phyloP scores from a whole-genome alignment of 2,113 vertebrate genomes.

The Prunella himalayana region DNA sequence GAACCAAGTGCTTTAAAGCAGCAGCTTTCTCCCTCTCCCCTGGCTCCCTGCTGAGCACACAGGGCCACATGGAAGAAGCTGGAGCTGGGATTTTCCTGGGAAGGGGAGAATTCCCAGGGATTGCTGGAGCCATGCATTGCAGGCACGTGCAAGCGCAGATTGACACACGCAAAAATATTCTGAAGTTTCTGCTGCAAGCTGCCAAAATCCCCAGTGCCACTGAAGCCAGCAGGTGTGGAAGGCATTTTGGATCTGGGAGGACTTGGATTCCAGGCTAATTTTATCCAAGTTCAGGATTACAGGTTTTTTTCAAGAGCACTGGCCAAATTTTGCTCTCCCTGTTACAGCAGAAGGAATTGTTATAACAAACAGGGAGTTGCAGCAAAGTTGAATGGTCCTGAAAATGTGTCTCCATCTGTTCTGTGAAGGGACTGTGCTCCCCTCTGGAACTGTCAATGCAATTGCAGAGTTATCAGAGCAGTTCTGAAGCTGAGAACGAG shows the following conservation, averaged over 20 bases:
- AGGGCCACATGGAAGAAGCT: not conserved
- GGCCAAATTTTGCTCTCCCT: not conserved
- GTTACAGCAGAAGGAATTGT: not conserved
- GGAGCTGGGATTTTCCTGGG: not conserved
- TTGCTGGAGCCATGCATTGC: not conserved
- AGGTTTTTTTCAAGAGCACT: not conserved
- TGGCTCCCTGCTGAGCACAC: not conserved
- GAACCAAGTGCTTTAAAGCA: constrained; percentile 27
- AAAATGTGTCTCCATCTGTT: constrained; percentile 34
- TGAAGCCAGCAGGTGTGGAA: not conserved
- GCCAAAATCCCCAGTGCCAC: not conserved
- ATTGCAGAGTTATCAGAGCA: constrained; percentile 24
- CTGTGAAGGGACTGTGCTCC: not conserved
- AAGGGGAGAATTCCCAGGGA: not conserved
- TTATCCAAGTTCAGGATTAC: not conserved
- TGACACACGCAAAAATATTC: not conserved
- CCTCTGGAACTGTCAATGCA: not conserved
- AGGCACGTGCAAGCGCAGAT: not conserved
- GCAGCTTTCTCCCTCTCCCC: not conserved
- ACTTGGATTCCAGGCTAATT: not conserved
- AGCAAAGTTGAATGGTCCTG: not conserved
- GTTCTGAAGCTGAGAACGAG: not conserved
- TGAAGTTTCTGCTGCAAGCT: not conserved
- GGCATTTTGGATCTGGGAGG: not conserved
- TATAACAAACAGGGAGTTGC: not conserved